Evolutionary conservation across 1,140 invertebrate genomes (phyloP).

Genomic region (Adoxophyes honmai): DNA sequence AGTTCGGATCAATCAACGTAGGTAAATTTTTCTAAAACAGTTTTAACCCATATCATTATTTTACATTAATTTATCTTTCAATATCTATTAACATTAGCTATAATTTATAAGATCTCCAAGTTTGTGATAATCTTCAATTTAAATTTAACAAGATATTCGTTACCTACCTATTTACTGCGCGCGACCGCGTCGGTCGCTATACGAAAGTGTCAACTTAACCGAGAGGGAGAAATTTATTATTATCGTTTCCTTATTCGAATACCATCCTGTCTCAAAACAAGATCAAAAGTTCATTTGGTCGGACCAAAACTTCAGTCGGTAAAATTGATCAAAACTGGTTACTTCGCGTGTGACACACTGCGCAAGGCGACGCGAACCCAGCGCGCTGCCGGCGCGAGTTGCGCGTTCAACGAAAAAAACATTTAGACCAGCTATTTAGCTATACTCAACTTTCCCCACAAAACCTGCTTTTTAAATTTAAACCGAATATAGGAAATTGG

Average conservation of each 20-base stretch:
- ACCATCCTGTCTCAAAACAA: constrained; percentile 70
- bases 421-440: too few species aligned
- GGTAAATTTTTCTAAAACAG: constrained; percentile 76
- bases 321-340: constrained; percentile 69
- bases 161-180: constrained; percentile 68
- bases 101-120: constrained; percentile 70
- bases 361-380: too few species aligned
- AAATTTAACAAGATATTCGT: constrained; percentile 73
- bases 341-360: constrained; percentile 21
- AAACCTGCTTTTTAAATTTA: too few species aligned
- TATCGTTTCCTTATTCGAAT: constrained; percentile 63
- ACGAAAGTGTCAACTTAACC: constrained; percentile 58
- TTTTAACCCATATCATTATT: constrained; percentile 65
- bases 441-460: too few species aligned
- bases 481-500: too few species aligned
- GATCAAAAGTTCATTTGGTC: constrained; percentile 74
- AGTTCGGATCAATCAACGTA: constrained; percentile 68
- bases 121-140: constrained; percentile 68
- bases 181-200: constrained; percentile 46
- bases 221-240: constrained; percentile 56
- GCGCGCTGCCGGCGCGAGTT: too few species aligned
- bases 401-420: too few species aligned
- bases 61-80: constrained; percentile 66
- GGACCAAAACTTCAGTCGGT: constrained; percentile 75
- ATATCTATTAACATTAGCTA: constrained; percentile 74